These are phyloP conservation scores for Sinocyclocheilus rhinocerous DNA, from an alignment of 2,113 vertebrate genomes.

Conservation along the genomic window DNA sequence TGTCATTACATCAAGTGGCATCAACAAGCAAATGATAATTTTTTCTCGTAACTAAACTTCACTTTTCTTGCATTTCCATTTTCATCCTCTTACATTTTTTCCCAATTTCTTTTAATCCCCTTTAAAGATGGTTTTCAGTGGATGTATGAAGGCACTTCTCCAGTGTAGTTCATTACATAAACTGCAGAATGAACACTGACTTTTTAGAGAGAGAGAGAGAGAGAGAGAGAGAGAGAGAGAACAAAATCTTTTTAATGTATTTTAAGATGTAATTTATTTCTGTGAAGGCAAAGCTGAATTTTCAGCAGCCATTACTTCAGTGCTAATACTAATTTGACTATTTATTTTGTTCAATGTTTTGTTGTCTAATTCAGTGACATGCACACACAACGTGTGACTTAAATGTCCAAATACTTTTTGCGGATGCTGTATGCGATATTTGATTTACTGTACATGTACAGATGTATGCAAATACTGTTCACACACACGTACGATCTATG, in stretches of 20 bases:
- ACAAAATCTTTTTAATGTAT: no score
- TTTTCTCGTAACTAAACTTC: background rate
- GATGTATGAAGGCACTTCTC: background rate
- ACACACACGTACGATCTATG: slow-evolving; percentile 45
- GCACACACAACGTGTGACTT: background rate
- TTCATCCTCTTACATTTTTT: background rate
- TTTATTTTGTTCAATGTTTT: background rate
- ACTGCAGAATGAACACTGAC: background rate
- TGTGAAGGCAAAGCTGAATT: background rate
- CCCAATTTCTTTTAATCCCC: no score
- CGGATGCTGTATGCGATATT: slow-evolving; percentile 67
- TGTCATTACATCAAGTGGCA: background rate
- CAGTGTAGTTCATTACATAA: background rate
- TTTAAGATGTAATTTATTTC: background rate
- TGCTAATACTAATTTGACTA: background rate
- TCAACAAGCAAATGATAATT: background rate
- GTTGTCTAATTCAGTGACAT: background rate
- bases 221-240: no score
- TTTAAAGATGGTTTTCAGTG: background rate
- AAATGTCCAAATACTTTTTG: slow-evolving; percentile 15
- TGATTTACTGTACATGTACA: slow-evolving; percentile 83
- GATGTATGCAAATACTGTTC: slow-evolving; percentile 76
- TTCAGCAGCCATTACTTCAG: background rate
- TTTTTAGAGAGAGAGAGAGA: no score
- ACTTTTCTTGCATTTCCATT: background rate